These are phyloP conservation scores for Ochropleura leucogaster DNA, from an alignment of 2,888 invertebrate species.

Conservation along the genomic window DNA sequence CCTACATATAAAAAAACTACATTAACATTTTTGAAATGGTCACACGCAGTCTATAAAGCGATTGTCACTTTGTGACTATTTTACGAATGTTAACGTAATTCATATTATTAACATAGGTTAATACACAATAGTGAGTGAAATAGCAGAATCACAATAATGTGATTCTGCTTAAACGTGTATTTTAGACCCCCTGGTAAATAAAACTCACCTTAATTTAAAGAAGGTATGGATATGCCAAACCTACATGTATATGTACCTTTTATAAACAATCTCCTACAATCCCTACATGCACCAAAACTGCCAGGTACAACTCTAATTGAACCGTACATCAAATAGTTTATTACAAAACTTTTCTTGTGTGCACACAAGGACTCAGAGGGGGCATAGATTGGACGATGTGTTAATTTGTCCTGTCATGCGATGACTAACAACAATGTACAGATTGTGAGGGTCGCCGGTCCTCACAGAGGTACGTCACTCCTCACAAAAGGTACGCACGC, in stretches of 20 bases:
- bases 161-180: no score
- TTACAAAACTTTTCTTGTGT: slow-evolving; percentile 69
- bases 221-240: not conserved
- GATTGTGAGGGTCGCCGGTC: slow-evolving; percentile 63
- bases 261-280: not conserved
- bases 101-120: no score
- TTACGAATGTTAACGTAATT: no score
- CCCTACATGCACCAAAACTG: slow-evolving; percentile 9
- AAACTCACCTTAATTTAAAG: not conserved
- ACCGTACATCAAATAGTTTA: slow-evolving; percentile 47
- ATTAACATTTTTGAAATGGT: no score
- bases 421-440: slow-evolving; percentile 81
- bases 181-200: no score
- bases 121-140: no score
- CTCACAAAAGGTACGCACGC: slow-evolving; percentile 71
- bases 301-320: slow-evolving; percentile 44
- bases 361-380: slow-evolving; percentile 41
- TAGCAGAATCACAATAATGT: no score
- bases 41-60: no score
- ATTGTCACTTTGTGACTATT: no score
- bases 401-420: slow-evolving; percentile 89
- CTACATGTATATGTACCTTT: not conserved
- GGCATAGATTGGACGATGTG: slow-evolving; percentile 79
- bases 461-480: slow-evolving; percentile 61
- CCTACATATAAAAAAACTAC: no score